Conservation (phyloP, 2,888 invertebrate species). For the Megamerina dolium region DNA sequence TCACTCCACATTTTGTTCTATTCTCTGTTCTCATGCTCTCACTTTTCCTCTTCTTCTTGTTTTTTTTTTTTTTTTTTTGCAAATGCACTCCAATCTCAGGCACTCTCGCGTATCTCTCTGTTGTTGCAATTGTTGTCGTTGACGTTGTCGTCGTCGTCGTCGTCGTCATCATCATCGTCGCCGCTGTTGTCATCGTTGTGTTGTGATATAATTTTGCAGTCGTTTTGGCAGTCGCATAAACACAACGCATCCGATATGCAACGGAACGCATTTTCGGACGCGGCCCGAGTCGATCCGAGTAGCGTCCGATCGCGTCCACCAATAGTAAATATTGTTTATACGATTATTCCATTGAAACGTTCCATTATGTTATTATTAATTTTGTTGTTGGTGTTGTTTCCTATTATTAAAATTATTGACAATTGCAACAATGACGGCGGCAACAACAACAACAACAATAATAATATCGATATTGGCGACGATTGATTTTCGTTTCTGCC, state of each 20-base stretch:
- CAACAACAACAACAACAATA: conserved; percentile 6
- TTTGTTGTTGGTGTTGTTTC: conserved; percentile 1
- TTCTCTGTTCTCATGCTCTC: conserved; percentile 1
- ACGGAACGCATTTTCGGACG: conserved; percentile 52
- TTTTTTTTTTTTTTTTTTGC: conserved; percentile 9
- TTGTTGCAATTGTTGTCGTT: conserved; percentile 14
- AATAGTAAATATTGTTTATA: conserved; percentile 41
- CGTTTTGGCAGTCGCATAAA: conserved; percentile 49
- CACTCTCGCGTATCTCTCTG: neutral
- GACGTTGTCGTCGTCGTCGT: conserved; percentile 24
- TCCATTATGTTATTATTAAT: neutral
- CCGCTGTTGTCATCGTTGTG: conserved; percentile 28
- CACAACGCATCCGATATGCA: conserved; percentile 51
- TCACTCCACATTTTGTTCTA: conserved; percentile 5
- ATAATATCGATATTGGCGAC: neutral
- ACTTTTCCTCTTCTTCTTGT: too few species aligned
- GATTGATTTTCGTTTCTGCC: too few species aligned
- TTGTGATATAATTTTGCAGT: conserved; percentile 48
- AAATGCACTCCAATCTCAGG: neutral
- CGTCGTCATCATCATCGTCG: conserved; percentile 19
- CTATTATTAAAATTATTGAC: conserved; percentile 11
- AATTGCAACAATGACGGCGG: conserved; percentile 13
- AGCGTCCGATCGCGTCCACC: conserved; percentile 50
- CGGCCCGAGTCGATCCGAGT: conserved; percentile 51
- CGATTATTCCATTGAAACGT: conserved; percentile 19